These are phyloP conservation scores for Solenopsis invicta DNA, from an alignment of 1,140 invertebrate genomes.

Conservation along the genomic window DNA sequence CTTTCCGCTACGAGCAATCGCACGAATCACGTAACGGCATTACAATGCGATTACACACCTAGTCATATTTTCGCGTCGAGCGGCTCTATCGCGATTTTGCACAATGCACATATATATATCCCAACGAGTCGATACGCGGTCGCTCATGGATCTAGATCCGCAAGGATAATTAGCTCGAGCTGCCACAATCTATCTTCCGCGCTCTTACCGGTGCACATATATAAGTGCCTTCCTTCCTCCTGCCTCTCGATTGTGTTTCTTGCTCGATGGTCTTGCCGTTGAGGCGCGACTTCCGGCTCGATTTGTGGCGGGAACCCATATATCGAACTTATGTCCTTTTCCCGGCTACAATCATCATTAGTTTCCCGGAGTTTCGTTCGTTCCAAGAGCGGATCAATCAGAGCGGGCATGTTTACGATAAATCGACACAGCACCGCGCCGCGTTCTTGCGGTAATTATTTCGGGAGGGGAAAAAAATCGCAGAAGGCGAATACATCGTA, in stretches of 20 bases:
- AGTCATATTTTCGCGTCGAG: slow-evolving; percentile 30
- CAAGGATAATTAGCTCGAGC: slow-evolving; percentile 39
- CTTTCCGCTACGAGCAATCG: neutral
- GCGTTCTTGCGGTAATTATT: slow-evolving; percentile 8
- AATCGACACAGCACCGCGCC: neutral
- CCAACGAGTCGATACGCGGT: neutral
- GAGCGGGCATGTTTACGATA: neutral
- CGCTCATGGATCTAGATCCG: slow-evolving; percentile 19
- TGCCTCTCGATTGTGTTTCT: neutral
- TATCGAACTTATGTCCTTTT: neutral
- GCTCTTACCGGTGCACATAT: neutral
- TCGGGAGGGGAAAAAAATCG: neutral
- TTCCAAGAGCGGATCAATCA: neutral
- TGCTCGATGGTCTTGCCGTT: neutral
- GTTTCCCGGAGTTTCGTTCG: neutral
- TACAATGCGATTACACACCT: slow-evolving; percentile 17
- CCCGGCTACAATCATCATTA: slow-evolving; percentile 18
- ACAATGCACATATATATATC: neutral
- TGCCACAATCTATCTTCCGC: slow-evolving; percentile 32
- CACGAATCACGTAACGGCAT: slow-evolving; percentile 18
- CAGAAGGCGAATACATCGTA: neutral
- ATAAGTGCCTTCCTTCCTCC: neutral
- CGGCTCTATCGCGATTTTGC: slow-evolving; percentile 17
- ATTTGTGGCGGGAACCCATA: neutral
- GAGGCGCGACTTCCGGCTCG: slow-evolving; percentile 33